phyloP scores from a whole-genome alignment of 2,113 vertebrate genomes.

The Pontoporia blainvillei region DNA sequence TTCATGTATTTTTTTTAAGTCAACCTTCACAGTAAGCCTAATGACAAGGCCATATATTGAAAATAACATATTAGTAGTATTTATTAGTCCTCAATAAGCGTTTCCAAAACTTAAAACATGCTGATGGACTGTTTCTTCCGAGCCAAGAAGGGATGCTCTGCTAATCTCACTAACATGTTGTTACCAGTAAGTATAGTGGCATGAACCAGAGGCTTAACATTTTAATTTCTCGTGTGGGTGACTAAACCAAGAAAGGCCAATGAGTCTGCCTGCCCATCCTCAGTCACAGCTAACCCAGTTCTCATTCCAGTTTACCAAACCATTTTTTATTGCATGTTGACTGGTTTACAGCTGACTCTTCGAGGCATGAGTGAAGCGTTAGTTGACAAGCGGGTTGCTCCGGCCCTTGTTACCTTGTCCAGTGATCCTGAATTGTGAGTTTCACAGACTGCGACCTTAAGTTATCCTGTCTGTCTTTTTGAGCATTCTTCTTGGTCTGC shows the following conservation, averaged over 20 bases:
- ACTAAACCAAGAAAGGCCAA: conserved; percentile 79
- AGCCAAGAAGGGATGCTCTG: conserved; percentile 80
- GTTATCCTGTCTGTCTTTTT: conserved; percentile 82
- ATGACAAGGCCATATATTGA: not conserved
- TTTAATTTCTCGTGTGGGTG: conserved; percentile 77
- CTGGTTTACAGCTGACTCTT: conserved; percentile 98
- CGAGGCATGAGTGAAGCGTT: conserved; percentile 99
- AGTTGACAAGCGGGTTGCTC: conserved; percentile 99
- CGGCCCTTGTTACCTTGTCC: conserved; percentile 99
- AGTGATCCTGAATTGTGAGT: conserved; percentile 99
- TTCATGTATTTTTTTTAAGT: not conserved
- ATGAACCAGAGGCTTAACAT: conserved; percentile 78
- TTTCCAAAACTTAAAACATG: conserved; percentile 3
- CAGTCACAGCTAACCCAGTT: conserved; percentile 84
- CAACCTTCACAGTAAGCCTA: not conserved
- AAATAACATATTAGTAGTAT: not conserved
- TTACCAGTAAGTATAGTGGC: conserved; percentile 77
- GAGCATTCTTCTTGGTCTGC: conserved; percentile 80
- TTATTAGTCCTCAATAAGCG: not conserved
- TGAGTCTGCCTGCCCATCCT: conserved; percentile 84
- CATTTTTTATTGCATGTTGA: conserved; percentile 94
- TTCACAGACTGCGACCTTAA: conserved; percentile 86
- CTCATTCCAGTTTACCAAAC: conserved; percentile 85
- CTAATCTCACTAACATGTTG: conserved; percentile 81
- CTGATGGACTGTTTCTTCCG: conserved; percentile 83